Base-by-base conservation (phyloP, 2,888 invertebrate species). In the Phalera bucephala region DNA sequence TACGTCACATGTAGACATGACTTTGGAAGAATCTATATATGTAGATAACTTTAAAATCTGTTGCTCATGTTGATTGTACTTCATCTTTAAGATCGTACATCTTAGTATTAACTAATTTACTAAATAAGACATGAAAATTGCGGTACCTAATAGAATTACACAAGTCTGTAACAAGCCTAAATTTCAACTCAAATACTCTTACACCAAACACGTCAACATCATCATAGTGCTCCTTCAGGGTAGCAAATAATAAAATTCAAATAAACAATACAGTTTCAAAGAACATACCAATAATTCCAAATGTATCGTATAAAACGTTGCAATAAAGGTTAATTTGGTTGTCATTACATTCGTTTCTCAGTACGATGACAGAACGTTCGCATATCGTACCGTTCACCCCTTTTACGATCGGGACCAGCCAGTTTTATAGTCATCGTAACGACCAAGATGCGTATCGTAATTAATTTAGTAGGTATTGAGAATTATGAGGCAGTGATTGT, bases 331-430 rank as follows among this genome's bases (percentile, higher is more conserved):
- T 78, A 78, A 81, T 82, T 78, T 75, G 66, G 68, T 65, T 64
- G 72, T 59, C 72, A 69, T 77, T 65, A 73, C 44, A 51, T 58
- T 56, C 66, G 64, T 62, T 77, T 76, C 78, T 79, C 58, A 54
- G 73, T 73, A 72, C 59, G 65, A 72, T 55, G 73, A 71, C 73
- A 77, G 74, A 72, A 65, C 57, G 64, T 56, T 66, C 64, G 71
- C 73, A 73, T 80, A 77, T 79, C 66, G 78, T 76, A 74, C 45
- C 81, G 61, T 84, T 85, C 83, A 80, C 77, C 81, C 72, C 65
- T 58, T 83, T 84, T 81, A 83, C 66, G 77, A 80, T 49, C 66
- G 44, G 35, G 48, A 45, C 45, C 41, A 45, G 58, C 66, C 70
- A 62, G 60, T 49, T 78, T 81, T 80, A 83, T 72, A 69, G 44